A percentile compares a stretch with the other conserved stretches of the same genome.
Evolutionary conservation across 2,888 invertebrate species (phyloP).

Genomic region (Hydrotaea cyrtoneurina): DNA sequence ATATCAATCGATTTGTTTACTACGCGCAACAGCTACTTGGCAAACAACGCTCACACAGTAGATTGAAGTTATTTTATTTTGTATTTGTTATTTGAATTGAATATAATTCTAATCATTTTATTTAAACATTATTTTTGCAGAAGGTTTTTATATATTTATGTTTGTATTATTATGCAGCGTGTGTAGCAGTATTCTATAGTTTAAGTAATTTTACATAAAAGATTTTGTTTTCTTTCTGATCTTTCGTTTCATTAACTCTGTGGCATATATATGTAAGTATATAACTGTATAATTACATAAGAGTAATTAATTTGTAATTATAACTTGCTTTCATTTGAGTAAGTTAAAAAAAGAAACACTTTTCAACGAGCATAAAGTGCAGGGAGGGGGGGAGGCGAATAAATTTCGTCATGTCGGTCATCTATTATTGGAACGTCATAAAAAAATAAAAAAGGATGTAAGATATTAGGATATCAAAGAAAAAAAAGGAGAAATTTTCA

Average conservation of each 20-base stretch:
- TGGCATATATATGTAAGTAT: slow-evolving; percentile 21
- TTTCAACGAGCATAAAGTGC: slow-evolving; percentile 2
- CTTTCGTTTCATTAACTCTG: background rate
- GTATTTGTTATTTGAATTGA: slow-evolving; percentile 5
- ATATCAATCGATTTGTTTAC: no score
- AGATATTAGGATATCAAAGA: background rate
- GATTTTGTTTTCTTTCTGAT: background rate
- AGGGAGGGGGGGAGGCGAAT: slow-evolving; percentile 2
- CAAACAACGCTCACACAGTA: background rate
- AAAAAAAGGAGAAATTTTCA: slow-evolving; percentile 5
- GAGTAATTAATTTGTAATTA: background rate
- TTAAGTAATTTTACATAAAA: slow-evolving; percentile 25
- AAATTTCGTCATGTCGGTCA: slow-evolving; percentile 4
- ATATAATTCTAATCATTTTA: slow-evolving; percentile 37
- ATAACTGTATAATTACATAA: slow-evolving; percentile 15
- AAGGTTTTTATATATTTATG: slow-evolving; percentile 15
- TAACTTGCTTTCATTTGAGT: background rate
- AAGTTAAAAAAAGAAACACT: slow-evolving; percentile 10
- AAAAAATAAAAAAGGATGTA: slow-evolving; percentile 6
- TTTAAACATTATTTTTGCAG: slow-evolving; percentile 36
- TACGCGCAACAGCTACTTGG: background rate
- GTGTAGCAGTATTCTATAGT: slow-evolving; percentile 4
- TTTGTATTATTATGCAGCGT: slow-evolving; percentile 13
- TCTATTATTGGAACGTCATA: background rate
- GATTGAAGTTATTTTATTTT: slow-evolving; percentile 1